Base-by-base conservation (phyloP, 2,113 vertebrate genomes). In the Lophura nycthemera region DNA sequence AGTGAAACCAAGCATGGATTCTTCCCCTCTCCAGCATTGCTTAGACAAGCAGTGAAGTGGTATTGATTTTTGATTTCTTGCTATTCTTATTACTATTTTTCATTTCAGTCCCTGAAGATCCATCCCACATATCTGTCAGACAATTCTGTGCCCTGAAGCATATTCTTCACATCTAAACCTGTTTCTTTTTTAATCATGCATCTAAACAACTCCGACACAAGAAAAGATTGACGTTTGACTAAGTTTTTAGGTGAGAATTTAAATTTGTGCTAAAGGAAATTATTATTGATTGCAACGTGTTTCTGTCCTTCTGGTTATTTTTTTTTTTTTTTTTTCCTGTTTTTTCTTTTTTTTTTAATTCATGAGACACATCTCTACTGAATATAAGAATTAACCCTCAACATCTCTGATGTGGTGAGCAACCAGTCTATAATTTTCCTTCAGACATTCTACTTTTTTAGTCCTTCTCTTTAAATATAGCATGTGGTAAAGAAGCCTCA, bases 401-500 rank as follows among this genome's bases (percentile, higher is more conserved):
- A 14, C 13, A 11, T 52, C 36, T 71, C 38, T 87, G 67, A 83
- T 14, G 19, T 52, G 50, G 8, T 12, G 57, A 89, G 64, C 45
- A 90, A 85, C 10, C 36, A 57, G 30, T 71, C 81, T 40, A 66
- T 42, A 77, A 93, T 67, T 21, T 8, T 64, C 6, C 56, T 47
- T 90, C 38, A 36, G 89, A 72, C 30, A 65, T 40, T 13, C 29
- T 83, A 4, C 13, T 43, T 78, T 48, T 77, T 87, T 65, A 82
- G 34, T 38, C 36, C 30, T 75, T 6, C 69, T 15, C 27, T 83
- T 29, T 60, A 25, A 38, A 45, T n/a, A 48, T 5, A 22, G 43
- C 83, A 54, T 9, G 4, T 57, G 42, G 70, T 94, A 79, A 89
- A 97, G 90, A 40, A 89, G 27, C 3, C 6, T 73, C 12, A 61